A percentile compares a stretch with the other conserved stretches of the same genome.
Conservation (phyloP, 2,888 invertebrate genomes). For the Pyralis farinalis region DNA sequence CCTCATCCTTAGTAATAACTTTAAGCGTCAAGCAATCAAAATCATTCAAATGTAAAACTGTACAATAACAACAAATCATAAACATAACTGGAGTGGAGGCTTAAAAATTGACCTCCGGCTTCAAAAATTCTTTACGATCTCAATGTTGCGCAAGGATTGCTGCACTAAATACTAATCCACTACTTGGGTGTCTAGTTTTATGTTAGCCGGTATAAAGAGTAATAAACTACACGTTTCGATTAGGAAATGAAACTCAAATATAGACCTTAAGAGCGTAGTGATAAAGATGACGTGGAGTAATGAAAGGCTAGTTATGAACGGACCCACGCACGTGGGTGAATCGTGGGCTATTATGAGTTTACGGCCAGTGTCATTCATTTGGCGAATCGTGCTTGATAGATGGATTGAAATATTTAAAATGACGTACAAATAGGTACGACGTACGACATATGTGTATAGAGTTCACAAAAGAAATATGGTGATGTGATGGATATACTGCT, state of each 20-base stretch:
- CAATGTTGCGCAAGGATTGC: conserved; percentile 55
- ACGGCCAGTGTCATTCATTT: conserved; percentile 67
- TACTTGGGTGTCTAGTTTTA: conserved; percentile 78
- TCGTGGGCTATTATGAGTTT: conserved; percentile 57
- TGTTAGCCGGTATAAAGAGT: conserved; percentile 56
- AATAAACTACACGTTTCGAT: conserved; percentile 50
- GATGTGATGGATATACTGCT: too few species aligned
- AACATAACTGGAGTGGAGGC: conserved; percentile 43
- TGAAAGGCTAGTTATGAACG: conserved; percentile 14
- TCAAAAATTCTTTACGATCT: conserved; percentile 40
- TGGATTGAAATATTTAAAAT: conserved; percentile 31
- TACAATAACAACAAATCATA: conserved; percentile 72
- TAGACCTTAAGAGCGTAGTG: conserved; percentile 29
- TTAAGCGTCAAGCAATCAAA: conserved; percentile 24
- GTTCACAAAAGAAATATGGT: too few species aligned
- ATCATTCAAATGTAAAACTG: conserved; percentile 47
- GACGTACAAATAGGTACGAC: too few species aligned
- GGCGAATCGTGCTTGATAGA: conserved; percentile 58
- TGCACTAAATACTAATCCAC: conserved; percentile 59
- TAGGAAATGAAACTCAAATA: conserved; percentile 18
- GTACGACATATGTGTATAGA: too few species aligned
- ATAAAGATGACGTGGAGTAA: conserved; percentile 21
- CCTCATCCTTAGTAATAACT: neutral
- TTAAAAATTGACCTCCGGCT: conserved; percentile 64
- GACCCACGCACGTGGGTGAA: conserved; percentile 60